Base-by-base conservation (phyloP, 2,888 invertebrate genomes). In the Nipponacmea schrenckii region DNA sequence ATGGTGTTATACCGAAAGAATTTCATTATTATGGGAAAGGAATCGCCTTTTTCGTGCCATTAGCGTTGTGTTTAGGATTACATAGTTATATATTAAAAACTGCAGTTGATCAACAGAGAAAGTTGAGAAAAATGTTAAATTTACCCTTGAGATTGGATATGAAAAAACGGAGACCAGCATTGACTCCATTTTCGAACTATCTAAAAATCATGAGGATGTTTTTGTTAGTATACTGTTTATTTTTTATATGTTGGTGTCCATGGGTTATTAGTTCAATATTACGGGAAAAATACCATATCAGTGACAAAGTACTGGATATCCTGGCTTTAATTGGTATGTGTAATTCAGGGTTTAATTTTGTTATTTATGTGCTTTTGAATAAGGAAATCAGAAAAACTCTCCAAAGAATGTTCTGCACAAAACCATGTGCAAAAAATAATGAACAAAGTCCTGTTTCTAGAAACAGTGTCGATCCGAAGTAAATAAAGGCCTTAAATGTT, bases 331-430 rank as follows among this genome's bases (percentile, higher is more conserved):
- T 56, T 8, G 56, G 56, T 56, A 56, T 56, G 56, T 56, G 56
- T 56, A 56, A 56, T 56, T 56, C 56, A 20, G 56, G 56, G 20
- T 56, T 56, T 24, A 56, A 56, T 56, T 56, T 56, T 56, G 56
- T 56, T 8, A 56, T 56, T 20, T 56, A 56, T 24, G 56, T 56
- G 24, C 56, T 56, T 24, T 24, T 56, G 2, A 56, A 56, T 24
- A 56, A 56, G 24, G 56, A 56, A 10, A 24, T 56, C 24, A 56
- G 56, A 56, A 56, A 56, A 24, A 56, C 56, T 56, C 10, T 56
- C 0, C 8, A 14, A 14, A 56, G 24, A 24, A 56, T 56, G 56
- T 56, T 56, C 2, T 24, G 39, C 39, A 39, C 39, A 39, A 39
- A 39, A 39, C 39, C 39, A 39, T 39, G 39, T 39, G 39, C 7